phyloP scores from a whole-genome alignment of 2,113 vertebrate genomes.

The Rhombomys opimus region DNA sequence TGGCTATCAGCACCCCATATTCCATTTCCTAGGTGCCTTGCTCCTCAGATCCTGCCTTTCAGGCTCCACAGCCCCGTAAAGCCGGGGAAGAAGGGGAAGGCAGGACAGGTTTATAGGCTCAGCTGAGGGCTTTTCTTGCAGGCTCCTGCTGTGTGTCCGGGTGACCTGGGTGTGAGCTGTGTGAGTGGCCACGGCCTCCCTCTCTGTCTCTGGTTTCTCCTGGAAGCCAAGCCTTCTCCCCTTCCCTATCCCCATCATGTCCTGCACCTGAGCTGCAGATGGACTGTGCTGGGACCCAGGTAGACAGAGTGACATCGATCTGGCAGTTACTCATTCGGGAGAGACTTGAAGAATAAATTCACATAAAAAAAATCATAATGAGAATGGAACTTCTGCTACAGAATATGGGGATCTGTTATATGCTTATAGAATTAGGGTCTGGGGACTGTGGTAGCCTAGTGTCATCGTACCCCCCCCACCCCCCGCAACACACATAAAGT shows the following conservation, averaged over 20 bases:
- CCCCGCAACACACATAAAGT: neutral
- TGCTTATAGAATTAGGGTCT: neutral
- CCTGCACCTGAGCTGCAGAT: neutral
- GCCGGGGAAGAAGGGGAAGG: neutral
- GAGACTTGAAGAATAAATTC: conserved; percentile 88
- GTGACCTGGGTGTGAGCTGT: neutral
- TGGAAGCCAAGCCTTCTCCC: neutral
- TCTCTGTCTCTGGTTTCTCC: neutral
- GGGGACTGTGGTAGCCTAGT: neutral
- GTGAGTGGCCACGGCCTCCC: neutral
- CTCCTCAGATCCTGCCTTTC: neutral
- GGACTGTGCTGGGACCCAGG: conserved; percentile 81
- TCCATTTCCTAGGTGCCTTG: neutral
- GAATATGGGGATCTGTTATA: neutral
- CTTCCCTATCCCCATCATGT: fast-evolving
- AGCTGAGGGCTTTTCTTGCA: neutral
- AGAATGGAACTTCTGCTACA: conserved; percentile 67
- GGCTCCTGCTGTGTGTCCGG: neutral
- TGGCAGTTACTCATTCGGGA: conserved; percentile 84
- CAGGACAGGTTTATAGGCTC: neutral
- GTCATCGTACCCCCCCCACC: too few species aligned
- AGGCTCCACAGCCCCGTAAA: neutral
- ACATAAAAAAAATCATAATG: conserved; percentile 87
- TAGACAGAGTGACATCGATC: conserved; percentile 88
- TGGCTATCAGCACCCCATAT: neutral